Evolutionary conservation across 1,140 invertebrate species (phyloP), one percentile per base, ranked within the genome.

Genomic region (Drosophila chauvacae): DNA sequence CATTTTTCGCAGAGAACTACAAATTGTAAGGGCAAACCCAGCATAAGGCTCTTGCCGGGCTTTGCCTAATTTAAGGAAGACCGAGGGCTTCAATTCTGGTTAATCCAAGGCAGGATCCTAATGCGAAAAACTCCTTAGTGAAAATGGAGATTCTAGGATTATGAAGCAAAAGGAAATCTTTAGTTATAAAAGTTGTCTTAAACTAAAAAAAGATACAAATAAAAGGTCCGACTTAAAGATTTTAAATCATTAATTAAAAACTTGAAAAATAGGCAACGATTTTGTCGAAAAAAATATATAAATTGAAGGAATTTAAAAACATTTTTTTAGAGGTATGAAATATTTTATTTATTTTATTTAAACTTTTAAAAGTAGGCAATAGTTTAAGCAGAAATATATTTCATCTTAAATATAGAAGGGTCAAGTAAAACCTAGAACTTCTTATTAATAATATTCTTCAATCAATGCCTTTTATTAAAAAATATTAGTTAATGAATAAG

Each of bases 1-100:
- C 44, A 70, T 61, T 70, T 78, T 70, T 35, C 30, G 64, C 45
- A 76, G 55, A 42, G 53, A 72, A 50, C 53, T 66, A 75, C 73
- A 75, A 75, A 75, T 75, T 76, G 71, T 75, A 39, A 74, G 30
- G 39, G 50, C 71, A 65, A 44, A 57, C 18, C 44, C 7, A 33
- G 56, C 20, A 26, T 20, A 11, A 16, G 20, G 20, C 16, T 18
- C 6, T 30, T 18, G 16, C 47, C 23, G 33, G 13, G 44, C 23
- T 41, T 47, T 76, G 44, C 28, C 47, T 53, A 47, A 61, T 66
- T 76, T 65, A 76, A 51, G 53, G 53, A 35, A 13, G 14, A 30
- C n/a, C 41, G 41, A 45, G 65, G 66, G 30, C 47, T 44, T 45
- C 26, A 26, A n/a, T 30, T 37, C 18, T 23, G 11, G 44, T 37